Conservation (phyloP, 1,140 invertebrate genomes). For the Brachionus rotundiformis region DNA sequence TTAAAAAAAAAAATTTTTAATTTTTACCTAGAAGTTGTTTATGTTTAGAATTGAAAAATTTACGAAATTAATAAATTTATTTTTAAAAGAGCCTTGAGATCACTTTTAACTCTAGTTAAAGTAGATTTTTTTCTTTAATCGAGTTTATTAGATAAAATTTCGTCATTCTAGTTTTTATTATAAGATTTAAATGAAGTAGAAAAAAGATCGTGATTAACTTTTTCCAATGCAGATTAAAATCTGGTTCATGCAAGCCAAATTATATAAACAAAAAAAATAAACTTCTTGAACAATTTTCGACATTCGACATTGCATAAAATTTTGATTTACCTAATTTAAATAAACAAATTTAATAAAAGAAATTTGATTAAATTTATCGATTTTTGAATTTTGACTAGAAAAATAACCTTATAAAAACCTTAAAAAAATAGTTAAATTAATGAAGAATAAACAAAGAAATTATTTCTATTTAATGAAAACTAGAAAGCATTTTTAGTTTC, state of each 20-base stretch:
- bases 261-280: background rate
- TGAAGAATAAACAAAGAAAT: background rate
- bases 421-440: background rate
- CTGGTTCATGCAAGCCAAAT: background rate
- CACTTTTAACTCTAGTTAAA: too few relatives aligned
- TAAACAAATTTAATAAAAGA: background rate
- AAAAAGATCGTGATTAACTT: background rate
- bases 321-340: constrained; percentile 10
- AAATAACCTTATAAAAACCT: background rate
- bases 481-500: background rate
- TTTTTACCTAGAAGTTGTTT: too few relatives aligned
- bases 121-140: background rate
- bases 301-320: background rate
- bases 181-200: background rate
- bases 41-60: too few relatives aligned
- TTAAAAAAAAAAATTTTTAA: too few relatives aligned
- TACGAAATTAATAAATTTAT: too few relatives aligned
- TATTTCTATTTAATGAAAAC: background rate
- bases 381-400: background rate
- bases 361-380: background rate
- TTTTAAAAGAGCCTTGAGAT: too few relatives aligned
- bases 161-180: background rate
- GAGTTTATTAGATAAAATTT: background rate
- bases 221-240: background rate
- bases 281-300: background rate